Base-by-base conservation (phyloP, 2,888 invertebrate species). In the Chloromyia formosa region DNA sequence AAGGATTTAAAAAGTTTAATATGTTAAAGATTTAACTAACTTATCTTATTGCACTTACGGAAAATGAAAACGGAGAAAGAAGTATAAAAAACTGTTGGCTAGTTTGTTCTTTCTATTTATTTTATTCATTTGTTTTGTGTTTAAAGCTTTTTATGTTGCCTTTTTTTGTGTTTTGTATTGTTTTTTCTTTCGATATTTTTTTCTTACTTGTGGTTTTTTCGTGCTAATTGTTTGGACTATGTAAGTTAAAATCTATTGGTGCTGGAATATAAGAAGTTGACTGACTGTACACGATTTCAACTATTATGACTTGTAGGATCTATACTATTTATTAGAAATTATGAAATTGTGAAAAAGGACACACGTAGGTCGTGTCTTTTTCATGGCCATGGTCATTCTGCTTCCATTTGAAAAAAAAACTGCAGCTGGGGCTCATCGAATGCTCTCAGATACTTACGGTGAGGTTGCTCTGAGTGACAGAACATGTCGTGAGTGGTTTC, bases 91-190 rank as follows among this genome's bases (percentile, higher is more conserved):
- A 49, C 49, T 49, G 23, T 75, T 62, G 42, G 56, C 56, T 71
- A 62, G 71, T 72, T 72, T 35, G 40, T 72, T 71, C 53, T 60
- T 74, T 74, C 20, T 62, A 22, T 23, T 35, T 62, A 62, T 35
- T 27, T 56, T 58, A 78, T 78, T 77, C 77, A 75, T 78, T 77
- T 69, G 18, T 23, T 45, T 22, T 66, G 2, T 20, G 5, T 69
- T 69, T 69, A 54, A 54, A 23, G 68, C 68, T 69, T 69, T 54
- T 69, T 23, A 53, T 69, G 54, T 69, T 53, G 68, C 68, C n/a
- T n/a, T n/a, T 69, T 69, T 45, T 54, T 54, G 27, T 69, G 62
- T 62, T 62, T 16, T 10, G 16, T 40, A 35, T 62, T 12, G 42
- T 42, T 42, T 9, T n/a, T n/a, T n/a, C n/a, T n/a, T n/a, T n/a